Percentiles rank a stretch among this genome's conserved stretches.
Evolutionary conservation across 2,888 invertebrate species (phyloP).

Genomic region (Drosophila mimetica): DNA sequence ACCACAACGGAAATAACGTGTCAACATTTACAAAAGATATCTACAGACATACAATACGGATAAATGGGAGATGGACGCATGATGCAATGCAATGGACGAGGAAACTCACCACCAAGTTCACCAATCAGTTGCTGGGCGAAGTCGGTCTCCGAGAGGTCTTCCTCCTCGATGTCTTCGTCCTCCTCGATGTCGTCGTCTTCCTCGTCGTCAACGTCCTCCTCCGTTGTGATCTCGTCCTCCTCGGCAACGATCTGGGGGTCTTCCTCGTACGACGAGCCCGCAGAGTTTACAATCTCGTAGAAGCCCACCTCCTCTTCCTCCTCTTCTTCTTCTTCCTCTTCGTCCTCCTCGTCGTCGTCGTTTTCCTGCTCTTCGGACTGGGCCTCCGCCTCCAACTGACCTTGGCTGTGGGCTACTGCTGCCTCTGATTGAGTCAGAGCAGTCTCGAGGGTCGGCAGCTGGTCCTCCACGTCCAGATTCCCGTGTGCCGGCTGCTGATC

Average conservation of each 20-base stretch:
- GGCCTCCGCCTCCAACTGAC: conserved; percentile 21
- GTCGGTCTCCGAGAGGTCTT: conserved; percentile 71
- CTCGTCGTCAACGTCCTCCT: conserved; percentile 67
- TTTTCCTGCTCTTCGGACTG: conserved; percentile 38
- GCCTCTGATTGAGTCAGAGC: conserved; percentile 10
- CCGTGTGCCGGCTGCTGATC: conserved; percentile 28
- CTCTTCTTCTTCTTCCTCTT: conserved; percentile 60
- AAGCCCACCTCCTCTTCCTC: conserved; percentile 66
- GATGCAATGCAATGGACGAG: background rate
- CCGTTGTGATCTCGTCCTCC: conserved; percentile 73
- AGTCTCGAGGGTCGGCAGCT: conserved; percentile 14
- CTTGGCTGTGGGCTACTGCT: conserved; percentile 10
- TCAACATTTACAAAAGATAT: conserved; percentile 3
- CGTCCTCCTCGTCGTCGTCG: conserved; percentile 64
- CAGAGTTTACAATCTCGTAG: conserved; percentile 74
- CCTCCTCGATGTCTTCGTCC: conserved; percentile 67
- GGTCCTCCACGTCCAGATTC: conserved; percentile 45
- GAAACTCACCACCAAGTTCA: conserved; percentile 75
- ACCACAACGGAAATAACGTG: background rate
- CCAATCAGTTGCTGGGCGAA: conserved; percentile 72
- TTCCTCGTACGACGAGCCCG: conserved; percentile 73
- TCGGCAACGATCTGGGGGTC: conserved; percentile 78
- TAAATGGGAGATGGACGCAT: conserved; percentile 11
- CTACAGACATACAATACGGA: conserved; percentile 10
- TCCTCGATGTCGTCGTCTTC: conserved; percentile 70